Percentiles rank a stretch among this genome's conserved stretches.
Evolutionary conservation across 2,888 invertebrate species (phyloP).

Genomic region (Pristionchus fissidentatus): DNA sequence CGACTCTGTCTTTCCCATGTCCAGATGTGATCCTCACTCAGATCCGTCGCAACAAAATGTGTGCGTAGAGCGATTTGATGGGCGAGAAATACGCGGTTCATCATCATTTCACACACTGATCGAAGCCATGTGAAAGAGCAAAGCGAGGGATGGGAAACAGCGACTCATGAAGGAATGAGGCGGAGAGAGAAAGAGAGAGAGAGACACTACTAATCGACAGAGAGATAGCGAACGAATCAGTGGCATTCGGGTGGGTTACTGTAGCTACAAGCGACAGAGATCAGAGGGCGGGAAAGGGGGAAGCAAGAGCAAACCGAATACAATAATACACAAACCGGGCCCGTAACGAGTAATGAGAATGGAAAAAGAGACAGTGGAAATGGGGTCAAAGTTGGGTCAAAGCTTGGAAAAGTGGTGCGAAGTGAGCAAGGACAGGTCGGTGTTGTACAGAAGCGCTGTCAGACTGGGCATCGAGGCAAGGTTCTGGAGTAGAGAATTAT

Average conservation of each 20-base stretch:
- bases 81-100: background rate
- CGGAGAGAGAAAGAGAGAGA: background rate
- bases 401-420: background rate
- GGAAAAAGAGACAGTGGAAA: background rate
- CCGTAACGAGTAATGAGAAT: background rate
- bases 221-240: background rate
- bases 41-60: too few species aligned
- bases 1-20: too few species aligned
- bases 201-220: background rate
- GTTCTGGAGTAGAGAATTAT: background rate
- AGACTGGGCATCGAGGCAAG: constrained; percentile 18
- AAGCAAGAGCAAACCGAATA: constrained; percentile 3
- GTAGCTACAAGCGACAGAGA: constrained; percentile 30
- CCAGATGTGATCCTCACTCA: too few species aligned
- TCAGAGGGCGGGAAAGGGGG: background rate
- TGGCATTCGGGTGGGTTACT: background rate
- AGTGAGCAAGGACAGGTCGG: background rate
- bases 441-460: background rate
- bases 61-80: too few species aligned
- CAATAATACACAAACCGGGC: background rate
- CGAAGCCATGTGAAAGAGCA: too few species aligned
- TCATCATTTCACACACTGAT: too few species aligned
- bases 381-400: background rate
- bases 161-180: too few species aligned
- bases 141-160: background rate